Percentiles rank a stretch among this genome's conserved stretches.
Evolutionary conservation across 1,140 invertebrate genomes (phyloP).

Genomic region (Maniola jurtina): DNA sequence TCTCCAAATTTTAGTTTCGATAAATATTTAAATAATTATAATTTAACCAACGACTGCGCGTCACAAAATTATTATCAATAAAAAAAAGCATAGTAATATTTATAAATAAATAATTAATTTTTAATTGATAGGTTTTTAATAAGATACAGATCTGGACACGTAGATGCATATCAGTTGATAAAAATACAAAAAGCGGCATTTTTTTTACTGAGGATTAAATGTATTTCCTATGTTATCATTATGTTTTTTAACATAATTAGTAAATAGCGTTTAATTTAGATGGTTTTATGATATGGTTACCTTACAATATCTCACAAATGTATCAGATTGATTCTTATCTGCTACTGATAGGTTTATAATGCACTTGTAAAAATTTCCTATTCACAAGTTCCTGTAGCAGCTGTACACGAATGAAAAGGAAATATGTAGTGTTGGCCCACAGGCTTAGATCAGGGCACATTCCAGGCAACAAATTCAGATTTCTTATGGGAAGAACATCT

Average conservation of each 20-base stretch:
- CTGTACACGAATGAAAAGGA: too few species aligned
- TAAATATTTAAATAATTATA: too few species aligned
- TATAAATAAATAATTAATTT: background rate
- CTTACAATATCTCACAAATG: background rate
- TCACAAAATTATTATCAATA: too few species aligned
- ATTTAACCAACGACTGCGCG: too few species aligned
- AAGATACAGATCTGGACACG: background rate
- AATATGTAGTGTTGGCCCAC: too few species aligned
- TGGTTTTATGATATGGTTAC: slow-evolving; percentile 1
- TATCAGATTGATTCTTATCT: background rate
- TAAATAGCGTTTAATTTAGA: slow-evolving; percentile 8
- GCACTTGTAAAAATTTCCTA: too few species aligned
- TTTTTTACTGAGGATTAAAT: background rate
- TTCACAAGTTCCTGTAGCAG: too few species aligned
- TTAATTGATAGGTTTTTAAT: background rate
- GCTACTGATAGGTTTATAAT: background rate
- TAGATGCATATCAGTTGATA: slow-evolving; percentile 1
- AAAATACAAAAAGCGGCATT: background rate
- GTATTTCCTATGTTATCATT: background rate
- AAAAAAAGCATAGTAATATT: background rate
- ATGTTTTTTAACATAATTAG: slow-evolving; percentile 5
- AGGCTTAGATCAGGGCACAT: too few species aligned
- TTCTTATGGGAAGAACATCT: too few species aligned
- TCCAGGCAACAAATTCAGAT: too few species aligned
- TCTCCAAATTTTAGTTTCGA: too few species aligned